A percentile compares a stretch with the other conserved stretches of the same genome.
Conservation (phyloP, 2,113 vertebrate genomes). For the Gopherus evgoodei region DNA sequence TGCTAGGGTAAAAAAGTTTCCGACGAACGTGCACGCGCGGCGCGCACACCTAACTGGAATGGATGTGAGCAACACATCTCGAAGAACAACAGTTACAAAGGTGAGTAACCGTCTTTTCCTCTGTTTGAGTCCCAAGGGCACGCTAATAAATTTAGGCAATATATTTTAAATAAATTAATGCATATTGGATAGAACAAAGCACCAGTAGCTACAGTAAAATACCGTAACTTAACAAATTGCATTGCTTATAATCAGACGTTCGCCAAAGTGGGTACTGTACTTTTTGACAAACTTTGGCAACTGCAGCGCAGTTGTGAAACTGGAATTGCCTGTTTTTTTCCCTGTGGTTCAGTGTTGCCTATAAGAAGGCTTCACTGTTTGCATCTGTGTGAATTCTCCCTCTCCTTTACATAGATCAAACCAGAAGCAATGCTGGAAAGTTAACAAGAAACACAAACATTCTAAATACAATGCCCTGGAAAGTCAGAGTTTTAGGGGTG, state of each 20-base stretch:
- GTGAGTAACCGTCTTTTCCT: too few relatives aligned
- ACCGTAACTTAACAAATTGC: background rate
- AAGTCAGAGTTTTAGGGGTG: background rate
- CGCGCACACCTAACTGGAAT: too few relatives aligned
- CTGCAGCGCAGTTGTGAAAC: too few relatives aligned
- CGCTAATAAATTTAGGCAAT: background rate
- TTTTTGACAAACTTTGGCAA: background rate
- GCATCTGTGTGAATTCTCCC: rapidly evolving
- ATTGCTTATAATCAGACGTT: background rate
- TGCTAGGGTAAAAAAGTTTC: too few relatives aligned
- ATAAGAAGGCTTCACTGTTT: background rate
- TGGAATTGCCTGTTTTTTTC: background rate
- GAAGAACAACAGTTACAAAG: too few relatives aligned
- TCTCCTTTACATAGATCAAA: background rate
- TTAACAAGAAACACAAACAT: background rate
- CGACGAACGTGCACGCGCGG: too few relatives aligned
- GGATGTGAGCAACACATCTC: too few relatives aligned
- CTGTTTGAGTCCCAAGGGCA: background rate
- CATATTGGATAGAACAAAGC: background rate
- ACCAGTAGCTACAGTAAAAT: background rate
- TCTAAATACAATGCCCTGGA: background rate
- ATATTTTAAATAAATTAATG: background rate
- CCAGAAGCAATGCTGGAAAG: background rate
- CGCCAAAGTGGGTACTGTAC: background rate
- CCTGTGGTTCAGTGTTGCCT: background rate